Evolutionary conservation across 1,140 invertebrate species (phyloP).

Genomic region (Drosophila arizonae): DNA sequence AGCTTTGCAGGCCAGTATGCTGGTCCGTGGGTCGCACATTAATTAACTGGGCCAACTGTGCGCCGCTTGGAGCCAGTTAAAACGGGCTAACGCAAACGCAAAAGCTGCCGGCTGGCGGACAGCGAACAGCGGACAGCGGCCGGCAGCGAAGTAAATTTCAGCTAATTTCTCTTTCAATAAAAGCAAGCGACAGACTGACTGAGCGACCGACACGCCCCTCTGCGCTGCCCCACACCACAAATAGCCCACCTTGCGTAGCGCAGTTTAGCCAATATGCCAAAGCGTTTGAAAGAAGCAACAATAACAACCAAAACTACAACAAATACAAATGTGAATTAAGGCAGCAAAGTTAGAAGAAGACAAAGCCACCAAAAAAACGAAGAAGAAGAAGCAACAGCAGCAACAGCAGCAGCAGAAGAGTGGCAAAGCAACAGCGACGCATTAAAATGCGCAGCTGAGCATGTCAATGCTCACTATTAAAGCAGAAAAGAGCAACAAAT

Average conservation of each 20-base stretch:
- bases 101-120: neutral
- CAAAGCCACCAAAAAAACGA: constrained; percentile 37
- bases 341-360: constrained; percentile 25
- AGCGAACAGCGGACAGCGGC: constrained; percentile 10
- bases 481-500: constrained; percentile 53
- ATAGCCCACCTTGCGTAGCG: constrained; percentile 14
- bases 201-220: constrained; percentile 18
- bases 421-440: constrained; percentile 24
- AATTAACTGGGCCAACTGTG: constrained; percentile 78
- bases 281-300: constrained; percentile 37
- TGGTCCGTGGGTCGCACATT: constrained; percentile 46
- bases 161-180: constrained; percentile 79
- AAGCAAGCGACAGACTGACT: constrained; percentile 17
- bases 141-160: constrained; percentile 67
- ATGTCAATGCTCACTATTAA: constrained; percentile 75
- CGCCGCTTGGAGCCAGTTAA: constrained; percentile 24
- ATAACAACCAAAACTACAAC: constrained; percentile 7
- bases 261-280: constrained; percentile 36
- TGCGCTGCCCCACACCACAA: constrained; percentile 2
- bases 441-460: constrained; percentile 75
- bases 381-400: constrained; percentile 2
- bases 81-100: constrained; percentile 9
- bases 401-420: neutral
- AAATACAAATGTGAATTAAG: constrained; percentile 38
- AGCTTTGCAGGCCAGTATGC: constrained; percentile 9